Conservation (phyloP, 2,797 vertebrate genomes). For the Parauchenoglanis punctatus region DNA sequence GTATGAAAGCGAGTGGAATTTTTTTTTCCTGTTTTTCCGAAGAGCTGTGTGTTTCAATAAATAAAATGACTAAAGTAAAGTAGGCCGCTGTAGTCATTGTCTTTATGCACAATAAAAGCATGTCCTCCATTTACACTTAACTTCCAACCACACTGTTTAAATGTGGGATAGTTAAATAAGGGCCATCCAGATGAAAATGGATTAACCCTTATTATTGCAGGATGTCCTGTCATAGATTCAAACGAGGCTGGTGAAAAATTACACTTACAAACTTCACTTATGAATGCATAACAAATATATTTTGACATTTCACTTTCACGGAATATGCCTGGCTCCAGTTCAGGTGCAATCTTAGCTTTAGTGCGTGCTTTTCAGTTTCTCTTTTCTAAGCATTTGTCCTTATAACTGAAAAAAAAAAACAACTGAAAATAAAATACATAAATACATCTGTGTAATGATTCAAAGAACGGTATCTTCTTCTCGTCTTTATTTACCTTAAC, state of each 20-base stretch:
- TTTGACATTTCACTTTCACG: not conserved
- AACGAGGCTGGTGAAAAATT: not conserved
- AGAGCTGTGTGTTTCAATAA: conserved; percentile 22
- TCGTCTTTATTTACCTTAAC: not conserved
- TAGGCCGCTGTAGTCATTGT: not conserved
- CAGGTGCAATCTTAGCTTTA: not conserved
- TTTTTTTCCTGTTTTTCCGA: not conserved
- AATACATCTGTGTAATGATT: not conserved
- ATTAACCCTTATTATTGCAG: not conserved
- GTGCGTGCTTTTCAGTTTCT: not conserved
- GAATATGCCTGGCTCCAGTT: not conserved
- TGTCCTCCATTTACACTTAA: not conserved
- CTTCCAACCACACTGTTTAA: not conserved
- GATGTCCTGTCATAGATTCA: not conserved
- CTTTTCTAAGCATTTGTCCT: not conserved
- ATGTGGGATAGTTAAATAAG: conserved; percentile 27
- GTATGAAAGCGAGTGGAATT: not conserved
- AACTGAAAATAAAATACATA: conserved; percentile 15
- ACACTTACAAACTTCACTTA: not conserved
- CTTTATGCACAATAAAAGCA: not conserved
- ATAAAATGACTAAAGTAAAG: conserved; percentile 11
- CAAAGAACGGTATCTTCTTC: not conserved
- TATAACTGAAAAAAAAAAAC: not conserved
- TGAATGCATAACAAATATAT: not conserved
- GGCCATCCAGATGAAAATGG: not conserved